Evolutionary conservation across 1,140 invertebrate genomes (phyloP).

Genomic region (Zophobas morio): DNA sequence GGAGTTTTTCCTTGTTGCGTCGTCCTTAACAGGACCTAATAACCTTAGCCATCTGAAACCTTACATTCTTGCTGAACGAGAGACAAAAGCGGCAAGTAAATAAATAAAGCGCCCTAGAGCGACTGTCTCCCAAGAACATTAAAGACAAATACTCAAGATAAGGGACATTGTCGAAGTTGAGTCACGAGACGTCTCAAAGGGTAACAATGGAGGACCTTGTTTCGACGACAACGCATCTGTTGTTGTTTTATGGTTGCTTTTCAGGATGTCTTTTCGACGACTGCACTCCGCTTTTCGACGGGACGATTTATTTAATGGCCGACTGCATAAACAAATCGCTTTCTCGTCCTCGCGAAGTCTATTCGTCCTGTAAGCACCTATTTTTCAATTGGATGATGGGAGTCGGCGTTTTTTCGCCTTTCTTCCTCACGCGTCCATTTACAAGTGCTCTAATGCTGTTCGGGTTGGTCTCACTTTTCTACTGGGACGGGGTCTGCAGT

Average conservation of each 20-base stretch:
- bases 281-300: conserved; percentile 2
- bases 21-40: conserved; percentile 13
- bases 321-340: conserved; percentile 22
- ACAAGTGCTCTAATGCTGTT: conserved; percentile 40
- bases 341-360: neutral
- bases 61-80: conserved; percentile 9
- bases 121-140: conserved; percentile 13
- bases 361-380: neutral
- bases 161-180: conserved; percentile 37
- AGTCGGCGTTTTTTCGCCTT: conserved; percentile 9
- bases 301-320: neutral
- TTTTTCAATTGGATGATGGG: conserved; percentile 14
- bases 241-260: conserved; percentile 23
- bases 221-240: conserved; percentile 4
- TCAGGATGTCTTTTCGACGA: conserved; percentile 10
- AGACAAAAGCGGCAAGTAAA: conserved; percentile 37
- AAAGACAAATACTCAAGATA: conserved; percentile 46
- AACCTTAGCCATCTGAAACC: neutral
- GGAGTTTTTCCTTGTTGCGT: neutral
- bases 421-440: conserved; percentile 20
- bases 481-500: conserved; percentile 28
- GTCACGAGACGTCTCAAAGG: conserved; percentile 18
- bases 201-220: conserved; percentile 22
- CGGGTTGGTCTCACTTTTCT: conserved; percentile 3
- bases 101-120: conserved; percentile 35